Conservation (phyloP, 1,140 invertebrate genomes). For the Papilio aristodemus region DNA sequence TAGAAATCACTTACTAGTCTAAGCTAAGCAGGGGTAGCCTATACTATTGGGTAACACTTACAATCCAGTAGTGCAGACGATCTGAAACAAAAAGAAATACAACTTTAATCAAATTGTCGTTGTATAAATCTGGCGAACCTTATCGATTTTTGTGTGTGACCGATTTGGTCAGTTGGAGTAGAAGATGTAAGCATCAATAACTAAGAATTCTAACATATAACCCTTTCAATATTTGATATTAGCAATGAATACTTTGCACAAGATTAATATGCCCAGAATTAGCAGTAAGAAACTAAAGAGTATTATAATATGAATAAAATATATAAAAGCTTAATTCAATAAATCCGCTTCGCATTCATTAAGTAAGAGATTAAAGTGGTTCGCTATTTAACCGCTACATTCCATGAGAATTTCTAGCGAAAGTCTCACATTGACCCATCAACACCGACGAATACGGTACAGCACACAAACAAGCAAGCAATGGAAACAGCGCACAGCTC, state of each 20-base stretch:
- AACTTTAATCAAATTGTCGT: no score
- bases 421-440: constrained; percentile 13
- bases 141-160: no score
- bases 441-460: background rate
- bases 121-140: no score
- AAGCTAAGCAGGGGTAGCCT: no score
- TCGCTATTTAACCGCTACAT: background rate
- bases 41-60: no score
- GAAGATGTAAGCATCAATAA: no score
- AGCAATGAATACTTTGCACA: background rate
- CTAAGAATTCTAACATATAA: background rate
- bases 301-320: background rate
- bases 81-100: no score
- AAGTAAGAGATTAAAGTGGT: constrained; percentile 15
- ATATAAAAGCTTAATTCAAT: constrained; percentile 3
- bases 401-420: constrained; percentile 22
- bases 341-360: constrained; percentile 10
- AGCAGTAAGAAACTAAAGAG: background rate
- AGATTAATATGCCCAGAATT: background rate
- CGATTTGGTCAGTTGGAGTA: no score
- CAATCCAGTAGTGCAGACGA: no score
- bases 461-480: constrained; percentile 13
- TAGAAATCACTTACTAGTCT: no score
- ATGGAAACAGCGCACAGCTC: constrained; percentile 16
- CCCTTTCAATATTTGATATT: background rate